Evolutionary conservation across 2,888 invertebrate species (phyloP), one percentile per base, ranked within the genome.

Genomic region (Malacosoma neustria): DNA sequence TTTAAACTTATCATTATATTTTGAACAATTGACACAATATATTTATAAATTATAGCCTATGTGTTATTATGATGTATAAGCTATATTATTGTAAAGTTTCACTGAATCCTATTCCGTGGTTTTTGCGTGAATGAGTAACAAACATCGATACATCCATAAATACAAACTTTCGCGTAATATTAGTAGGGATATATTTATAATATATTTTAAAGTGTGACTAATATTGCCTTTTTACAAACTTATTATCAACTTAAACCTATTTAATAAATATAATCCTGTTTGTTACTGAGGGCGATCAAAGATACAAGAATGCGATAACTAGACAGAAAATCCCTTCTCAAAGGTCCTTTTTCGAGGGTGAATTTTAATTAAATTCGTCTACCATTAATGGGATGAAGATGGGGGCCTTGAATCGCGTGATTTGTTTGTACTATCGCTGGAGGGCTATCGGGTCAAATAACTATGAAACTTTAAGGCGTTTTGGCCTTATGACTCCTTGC

Each of bases 301-400:
- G 51, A 47, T 45, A 44, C 47, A 43, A 62, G 68, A 73, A 77
- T 76, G 76, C 67, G 74, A 72, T 79, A 81, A 79, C 72, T 65
- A 70, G 72, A 67, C 69, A 72, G 69, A 61, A 66, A 72, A 75
- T 68, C 69, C 69, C 68, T 56, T 61, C 59, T 53, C 66, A 69
- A 72, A 72, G 22, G 22, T 22, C 22, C 22, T 22, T 22, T 22
- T 22, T 22, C 22, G 67, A 70, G 82, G 82, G 80, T 74, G 76
- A 72, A 76, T 77, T 82, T 84, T 82, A 84, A 84, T 84, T 82
- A 84, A 84, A 84, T 73, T 72, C 72, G 71, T 68, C 71, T 68
- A 66, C 63, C 69, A 56, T 72, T 71, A 73, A 74, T 81, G 81
- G 77, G 79, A 77, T 79, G 73, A 68, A 73, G 72, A 73, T 65